Evolutionary conservation across 2,888 invertebrate genomes (phyloP), one percentile per base, ranked within the genome.

Genomic region (Diaprepes abbreviatus): DNA sequence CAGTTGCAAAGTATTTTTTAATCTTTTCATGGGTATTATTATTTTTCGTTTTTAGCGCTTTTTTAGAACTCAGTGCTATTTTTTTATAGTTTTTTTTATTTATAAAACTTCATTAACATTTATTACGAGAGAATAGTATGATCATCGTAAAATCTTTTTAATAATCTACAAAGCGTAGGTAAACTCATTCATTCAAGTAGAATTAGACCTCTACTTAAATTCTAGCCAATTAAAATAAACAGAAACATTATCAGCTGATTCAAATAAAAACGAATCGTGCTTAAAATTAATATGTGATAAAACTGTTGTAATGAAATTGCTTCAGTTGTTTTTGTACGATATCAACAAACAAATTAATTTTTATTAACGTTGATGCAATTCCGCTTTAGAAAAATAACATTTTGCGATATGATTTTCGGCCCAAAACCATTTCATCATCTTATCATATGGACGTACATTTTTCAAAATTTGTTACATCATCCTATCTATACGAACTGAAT

Each of bases 381-480:
- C 2, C 1, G 5, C 10, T 21, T 19, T 52, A 45, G 35, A 55
- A 55, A 55, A 65, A 65, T 45, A 65, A 38, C 33, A 36, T 4
- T 81, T 82, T 79, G 80, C 81, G 81, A 81, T 81, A 81, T 82
- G 66, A 66, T 70, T 70, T 66, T 66, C 50, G 62, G 66, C 66
- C 16, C n/a, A 17, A 12, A 36, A 65, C 65, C 60, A 60, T 70
- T 70, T 70, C 70, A 66, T 70, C 70, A 70, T 70, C 70, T 66
- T 70, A 70, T 70, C 70, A 21, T 12, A 3, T 7, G 17, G 10
- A 16, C 21, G 5, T 14, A 12, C 19, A 14, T 19, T 12, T 52
- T 60, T 54, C 33, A 19, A 59, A 17, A 28, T 16, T 12, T 48
- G 19, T 70, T 70, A 70, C 70, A 70, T 70, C 70, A 70, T 57